These are phyloP conservation scores for Tautogolabrus adspersus DNA, from an alignment of 2,113 vertebrate species.

Conservation along the genomic window DNA sequence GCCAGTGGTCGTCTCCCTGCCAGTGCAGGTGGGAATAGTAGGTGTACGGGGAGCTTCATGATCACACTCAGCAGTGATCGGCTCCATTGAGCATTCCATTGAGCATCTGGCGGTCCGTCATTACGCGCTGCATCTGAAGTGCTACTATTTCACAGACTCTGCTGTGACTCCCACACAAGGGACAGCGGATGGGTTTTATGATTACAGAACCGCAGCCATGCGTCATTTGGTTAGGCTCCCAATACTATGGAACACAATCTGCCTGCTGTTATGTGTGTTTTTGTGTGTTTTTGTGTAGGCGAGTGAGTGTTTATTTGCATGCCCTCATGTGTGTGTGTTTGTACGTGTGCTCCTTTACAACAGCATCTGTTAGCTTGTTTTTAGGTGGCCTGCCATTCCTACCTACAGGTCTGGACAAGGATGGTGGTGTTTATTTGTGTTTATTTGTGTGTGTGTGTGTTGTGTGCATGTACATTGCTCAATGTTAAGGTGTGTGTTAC, in stretches of 20 bases:
- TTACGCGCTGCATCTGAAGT: constrained; percentile 70
- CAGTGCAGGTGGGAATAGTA: constrained; percentile 49
- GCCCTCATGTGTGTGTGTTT: neutral
- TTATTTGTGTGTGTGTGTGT: constrained; percentile 11
- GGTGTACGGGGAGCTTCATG: constrained; percentile 46
- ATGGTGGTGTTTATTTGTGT: constrained; percentile 10
- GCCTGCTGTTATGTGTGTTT: constrained; percentile 28
- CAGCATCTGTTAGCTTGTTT: constrained; percentile 47
- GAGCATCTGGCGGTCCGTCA: constrained; percentile 75
- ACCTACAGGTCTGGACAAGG: constrained; percentile 9
- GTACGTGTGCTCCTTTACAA: neutral
- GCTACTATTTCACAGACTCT: constrained; percentile 60
- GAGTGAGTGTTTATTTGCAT: constrained; percentile 11
- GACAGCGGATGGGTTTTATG: constrained; percentile 67
- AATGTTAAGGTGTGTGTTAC: constrained; percentile 25
- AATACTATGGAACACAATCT: constrained; percentile 53
- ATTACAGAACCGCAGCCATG: constrained; percentile 69
- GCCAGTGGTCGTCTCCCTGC: constrained; percentile 31
- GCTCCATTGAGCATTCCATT: constrained; percentile 72
- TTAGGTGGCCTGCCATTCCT: constrained; percentile 16
- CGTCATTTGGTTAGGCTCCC: constrained; percentile 70
- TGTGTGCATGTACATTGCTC: constrained; percentile 9
- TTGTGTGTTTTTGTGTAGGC: constrained; percentile 1
- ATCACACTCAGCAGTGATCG: constrained; percentile 59
- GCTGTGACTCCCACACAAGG: constrained; percentile 65